Percentiles rank a stretch among this genome's conserved stretches.
phyloP scores from a whole-genome alignment of 2,888 invertebrate species.

The Drosophila pseudotalamancana region DNA sequence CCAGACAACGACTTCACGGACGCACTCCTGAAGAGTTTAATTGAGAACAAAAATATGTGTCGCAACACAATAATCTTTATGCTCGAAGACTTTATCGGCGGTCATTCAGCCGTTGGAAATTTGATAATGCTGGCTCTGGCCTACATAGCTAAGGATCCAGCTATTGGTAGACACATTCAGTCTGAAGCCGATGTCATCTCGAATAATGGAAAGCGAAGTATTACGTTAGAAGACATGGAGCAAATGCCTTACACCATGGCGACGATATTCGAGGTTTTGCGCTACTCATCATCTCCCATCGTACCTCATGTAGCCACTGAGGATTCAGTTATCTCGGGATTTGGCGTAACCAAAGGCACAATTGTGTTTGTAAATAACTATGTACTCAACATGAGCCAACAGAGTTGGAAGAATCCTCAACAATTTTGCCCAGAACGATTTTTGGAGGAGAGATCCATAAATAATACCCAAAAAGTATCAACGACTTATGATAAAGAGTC shows the following conservation, averaged over 20 bases:
- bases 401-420: constrained; percentile 90
- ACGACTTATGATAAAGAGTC: constrained; percentile 81
- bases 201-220: constrained; percentile 84
- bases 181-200: constrained; percentile 88
- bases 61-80: constrained; percentile 92
- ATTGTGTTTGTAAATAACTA: constrained; percentile 94
- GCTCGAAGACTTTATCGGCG: constrained; percentile 94
- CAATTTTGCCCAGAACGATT: constrained; percentile 91
- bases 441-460: constrained; percentile 84
- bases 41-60: constrained; percentile 87
- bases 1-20: constrained; percentile 92
- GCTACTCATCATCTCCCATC: constrained; percentile 93
- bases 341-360: constrained; percentile 90
- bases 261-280: constrained; percentile 90
- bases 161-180: constrained; percentile 88
- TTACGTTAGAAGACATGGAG: constrained; percentile 88
- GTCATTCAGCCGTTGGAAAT: constrained; percentile 94
- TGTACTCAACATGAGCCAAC: constrained; percentile 90
- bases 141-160: constrained; percentile 88
- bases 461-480: neutral
- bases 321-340: constrained; percentile 90
- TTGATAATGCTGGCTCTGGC: constrained; percentile 91
- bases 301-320: constrained; percentile 95
- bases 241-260: constrained; percentile 92
- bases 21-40: constrained; percentile 89